A percentile compares a stretch with the other conserved stretches of the same genome.
phyloP scores from a whole-genome alignment of 2,797 vertebrate genomes.

The Leptoclinus maculatus region DNA sequence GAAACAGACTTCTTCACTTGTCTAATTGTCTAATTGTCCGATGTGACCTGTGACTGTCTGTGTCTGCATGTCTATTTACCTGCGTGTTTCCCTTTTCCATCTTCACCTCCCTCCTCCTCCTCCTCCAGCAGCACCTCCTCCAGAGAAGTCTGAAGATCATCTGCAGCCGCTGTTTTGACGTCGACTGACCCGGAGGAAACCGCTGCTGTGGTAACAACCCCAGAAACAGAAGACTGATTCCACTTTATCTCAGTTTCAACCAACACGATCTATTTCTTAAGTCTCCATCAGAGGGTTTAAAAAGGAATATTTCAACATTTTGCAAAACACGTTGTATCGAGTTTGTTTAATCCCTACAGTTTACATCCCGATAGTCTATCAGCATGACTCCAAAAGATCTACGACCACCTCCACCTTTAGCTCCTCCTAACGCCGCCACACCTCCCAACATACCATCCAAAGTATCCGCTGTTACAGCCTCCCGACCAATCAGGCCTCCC shows the following conservation, averaged over 20 bases:
- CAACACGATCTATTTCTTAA: background rate
- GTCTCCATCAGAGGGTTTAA: background rate
- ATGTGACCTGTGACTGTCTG: background rate
- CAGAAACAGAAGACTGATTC: background rate
- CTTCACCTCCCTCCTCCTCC: background rate
- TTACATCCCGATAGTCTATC: no score
- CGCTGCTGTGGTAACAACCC: background rate
- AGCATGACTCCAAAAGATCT: background rate
- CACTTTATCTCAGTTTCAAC: background rate
- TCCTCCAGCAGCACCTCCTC: constrained; percentile 14
- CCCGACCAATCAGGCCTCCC: background rate
- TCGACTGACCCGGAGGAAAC: background rate
- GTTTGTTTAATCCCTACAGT: background rate
- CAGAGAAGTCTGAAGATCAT: background rate
- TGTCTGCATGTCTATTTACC: background rate
- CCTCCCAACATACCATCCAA: constrained; percentile 30
- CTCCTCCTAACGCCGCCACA: background rate
- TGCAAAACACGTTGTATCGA: background rate
- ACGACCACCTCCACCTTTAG: background rate
- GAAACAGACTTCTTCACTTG: background rate
- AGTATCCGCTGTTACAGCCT: background rate
- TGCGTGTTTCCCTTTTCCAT: background rate
- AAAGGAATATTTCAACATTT: constrained; percentile 1
- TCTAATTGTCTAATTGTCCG: no score
- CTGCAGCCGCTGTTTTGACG: background rate